Base-by-base conservation (phyloP, 2,888 invertebrate genomes). In the Acronicta psi region DNA sequence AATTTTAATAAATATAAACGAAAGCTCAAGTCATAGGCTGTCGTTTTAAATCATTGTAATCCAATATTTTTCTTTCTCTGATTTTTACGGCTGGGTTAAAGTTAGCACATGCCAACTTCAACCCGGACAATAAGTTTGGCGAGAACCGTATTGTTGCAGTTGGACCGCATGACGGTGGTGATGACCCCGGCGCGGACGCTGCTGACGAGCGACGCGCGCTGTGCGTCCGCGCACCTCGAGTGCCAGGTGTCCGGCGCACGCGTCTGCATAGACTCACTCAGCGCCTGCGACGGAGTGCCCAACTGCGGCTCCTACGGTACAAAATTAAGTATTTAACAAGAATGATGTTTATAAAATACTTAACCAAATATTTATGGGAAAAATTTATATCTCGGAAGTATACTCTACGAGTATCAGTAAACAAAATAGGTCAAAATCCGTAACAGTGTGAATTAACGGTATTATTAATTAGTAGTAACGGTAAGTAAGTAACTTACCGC, bases 291-390 rank as follows among this genome's bases (percentile, higher is more conserved):
- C 45, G 91, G 91, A 6, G 81, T 93, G 13, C 92, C 93, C 0
- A 93, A 93, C 73, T 93, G 93, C 63, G 93, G 93, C 13, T 83
- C 91, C 17, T 82, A 86, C 57, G 89, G 92, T 92, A 75, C 13
- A 38, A 11, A 29, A 29, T 29, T 29, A 29, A 11, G 29, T 29
- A 25, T 29, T 29, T 29, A 29, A 11, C 0, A 3, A 11, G 11
- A 29, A 29, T 4, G 11, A 29, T 29, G n/a, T 29, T 2, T 31
- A 9, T 25, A 1, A 2, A 25, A 25, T 25, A 9, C 9, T 25
- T 25, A 29, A 2, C 10, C 16, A 4, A 11, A 8, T 25, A 20
- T 50, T 38, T n/a, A 2, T 10, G n/a, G 18, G n/a, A n/a, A n/a
- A 36, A 23, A 23, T 23, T 23, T 23, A 23, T 23, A 23, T 23